phyloP scores from a whole-genome alignment of 2,113 vertebrate species.

The Myrmophylax atrothorax region DNA sequence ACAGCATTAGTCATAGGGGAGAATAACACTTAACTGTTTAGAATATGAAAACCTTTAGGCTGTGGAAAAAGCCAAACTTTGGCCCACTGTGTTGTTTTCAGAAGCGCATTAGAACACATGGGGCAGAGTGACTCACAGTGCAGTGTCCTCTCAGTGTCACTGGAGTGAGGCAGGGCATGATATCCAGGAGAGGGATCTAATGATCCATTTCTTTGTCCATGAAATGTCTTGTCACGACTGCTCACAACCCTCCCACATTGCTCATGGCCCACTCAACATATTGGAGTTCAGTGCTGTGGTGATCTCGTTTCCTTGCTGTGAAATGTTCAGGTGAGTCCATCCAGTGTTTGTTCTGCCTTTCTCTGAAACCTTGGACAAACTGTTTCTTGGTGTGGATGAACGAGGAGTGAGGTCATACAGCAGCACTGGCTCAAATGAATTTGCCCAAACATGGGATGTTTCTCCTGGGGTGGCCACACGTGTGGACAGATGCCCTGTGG shows the following conservation, averaged over 20 bases:
- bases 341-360: background rate
- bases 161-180: background rate
- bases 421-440: background rate
- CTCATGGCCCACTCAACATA: background rate
- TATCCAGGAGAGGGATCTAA: background rate
- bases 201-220: background rate
- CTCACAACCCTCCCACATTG: background rate
- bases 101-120: background rate
- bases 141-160: background rate
- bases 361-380: background rate
- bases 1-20: slow-evolving; percentile 67
- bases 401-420: slow-evolving; percentile 48
- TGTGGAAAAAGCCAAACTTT: slow-evolving; percentile 67
- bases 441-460: slow-evolving; percentile 60
- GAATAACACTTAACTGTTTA: slow-evolving; percentile 58
- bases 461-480: background rate
- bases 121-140: slow-evolving; percentile 41
- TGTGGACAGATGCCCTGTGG: background rate
- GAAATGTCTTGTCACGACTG: background rate
- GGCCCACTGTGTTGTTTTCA: slow-evolving; percentile 28
- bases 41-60: slow-evolving; percentile 50
- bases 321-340: slow-evolving; percentile 10
- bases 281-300: background rate
- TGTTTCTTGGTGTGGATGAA: slow-evolving; percentile 16
- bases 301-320: background rate